A percentile compares a stretch with the other conserved stretches of the same genome.
Evolutionary conservation across 2,797 vertebrate species (phyloP).

Genomic region (Paedocypris micromegethes): DNA sequence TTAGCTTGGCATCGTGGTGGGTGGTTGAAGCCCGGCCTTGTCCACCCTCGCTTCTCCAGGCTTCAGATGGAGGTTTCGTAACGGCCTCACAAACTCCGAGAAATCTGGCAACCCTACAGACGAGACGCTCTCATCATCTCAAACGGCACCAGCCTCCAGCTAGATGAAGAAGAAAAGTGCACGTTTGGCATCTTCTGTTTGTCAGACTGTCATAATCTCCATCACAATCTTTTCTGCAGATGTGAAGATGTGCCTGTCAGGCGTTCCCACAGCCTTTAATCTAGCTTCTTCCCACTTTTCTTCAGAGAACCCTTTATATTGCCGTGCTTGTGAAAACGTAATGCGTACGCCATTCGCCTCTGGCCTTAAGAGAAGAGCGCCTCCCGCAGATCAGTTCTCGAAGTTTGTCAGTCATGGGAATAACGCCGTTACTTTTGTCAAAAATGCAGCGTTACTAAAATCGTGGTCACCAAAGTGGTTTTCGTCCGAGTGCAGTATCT

Average conservation of each 20-base stretch:
- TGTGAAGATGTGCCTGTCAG: conserved; percentile 1
- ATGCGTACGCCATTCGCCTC: conserved; percentile 20
- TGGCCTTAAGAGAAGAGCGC: conserved; percentile 10
- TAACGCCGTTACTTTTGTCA: neutral
- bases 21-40: conserved; percentile 25
- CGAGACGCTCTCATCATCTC: conserved; percentile 21
- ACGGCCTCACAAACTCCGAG: conserved; percentile 24
- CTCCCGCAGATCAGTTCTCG: conserved; percentile 14
- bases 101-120: conserved; percentile 24
- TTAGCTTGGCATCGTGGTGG: conserved; percentile 43
- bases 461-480: too few species aligned
- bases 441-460: neutral
- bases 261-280: conserved; percentile 13
- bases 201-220: conserved; percentile 7
- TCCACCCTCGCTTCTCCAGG: conserved; percentile 25
- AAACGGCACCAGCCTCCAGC: conserved; percentile 21
- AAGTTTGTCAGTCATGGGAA: conserved; percentile 7
- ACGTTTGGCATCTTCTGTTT: conserved; percentile 9
- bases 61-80: conserved; percentile 21
- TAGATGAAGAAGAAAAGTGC: conserved; percentile 8
- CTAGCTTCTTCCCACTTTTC: neutral
- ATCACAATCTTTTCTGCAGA: conserved; percentile 10
- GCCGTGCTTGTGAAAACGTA: conserved; percentile 16
- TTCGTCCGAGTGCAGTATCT: neutral
- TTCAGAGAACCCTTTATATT: conserved; percentile 11